A percentile compares a stretch with the other conserved stretches of the same genome.
phyloP scores from a whole-genome alignment of 2,797 vertebrate genomes.

The Onychomys arenicola region DNA sequence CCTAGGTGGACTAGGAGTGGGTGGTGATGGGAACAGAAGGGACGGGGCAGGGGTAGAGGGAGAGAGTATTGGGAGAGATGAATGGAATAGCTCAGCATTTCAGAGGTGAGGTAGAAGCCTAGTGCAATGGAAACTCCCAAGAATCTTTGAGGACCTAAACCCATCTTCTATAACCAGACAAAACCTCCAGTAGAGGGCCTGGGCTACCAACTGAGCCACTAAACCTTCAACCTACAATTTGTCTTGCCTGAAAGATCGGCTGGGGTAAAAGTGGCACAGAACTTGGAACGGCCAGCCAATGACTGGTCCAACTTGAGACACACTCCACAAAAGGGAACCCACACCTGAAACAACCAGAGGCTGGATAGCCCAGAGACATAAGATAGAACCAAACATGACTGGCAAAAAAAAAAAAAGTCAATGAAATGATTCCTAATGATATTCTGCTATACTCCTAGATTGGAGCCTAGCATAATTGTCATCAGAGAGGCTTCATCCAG shows the following conservation, averaged over 20 bases:
- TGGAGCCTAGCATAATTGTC: background rate
- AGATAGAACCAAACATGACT: background rate
- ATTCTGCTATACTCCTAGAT: background rate
- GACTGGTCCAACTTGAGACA: background rate
- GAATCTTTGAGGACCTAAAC: background rate
- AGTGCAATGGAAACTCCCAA: background rate
- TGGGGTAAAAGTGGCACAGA: background rate
- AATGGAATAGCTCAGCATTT: background rate
- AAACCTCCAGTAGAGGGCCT: background rate
- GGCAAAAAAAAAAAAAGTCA: background rate
- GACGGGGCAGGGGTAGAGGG: background rate
- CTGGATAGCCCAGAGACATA: background rate
- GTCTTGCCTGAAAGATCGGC: background rate
- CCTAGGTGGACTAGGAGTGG: background rate
- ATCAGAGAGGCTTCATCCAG: background rate
- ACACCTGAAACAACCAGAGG: background rate
- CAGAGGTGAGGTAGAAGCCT: background rate
- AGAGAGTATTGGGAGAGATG: background rate
- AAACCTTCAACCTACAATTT: background rate
- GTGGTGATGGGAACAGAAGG: background rate
- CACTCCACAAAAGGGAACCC: background rate
- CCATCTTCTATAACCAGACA: background rate
- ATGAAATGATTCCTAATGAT: background rate
- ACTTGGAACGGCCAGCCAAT: background rate
- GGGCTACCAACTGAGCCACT: background rate